These are phyloP conservation scores for Pemphredon lugubris DNA, from an alignment of 2,888 invertebrate genomes.

Conservation along the genomic window DNA sequence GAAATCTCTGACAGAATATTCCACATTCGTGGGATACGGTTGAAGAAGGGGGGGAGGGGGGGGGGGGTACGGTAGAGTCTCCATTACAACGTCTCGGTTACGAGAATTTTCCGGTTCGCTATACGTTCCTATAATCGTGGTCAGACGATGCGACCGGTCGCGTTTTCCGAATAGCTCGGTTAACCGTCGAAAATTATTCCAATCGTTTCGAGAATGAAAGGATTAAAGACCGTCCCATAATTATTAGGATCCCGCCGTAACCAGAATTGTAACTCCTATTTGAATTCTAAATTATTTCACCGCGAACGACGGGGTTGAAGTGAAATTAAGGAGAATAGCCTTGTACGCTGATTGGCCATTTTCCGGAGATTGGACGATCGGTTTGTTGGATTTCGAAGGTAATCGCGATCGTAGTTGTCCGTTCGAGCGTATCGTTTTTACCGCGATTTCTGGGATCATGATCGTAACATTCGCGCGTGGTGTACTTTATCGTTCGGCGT, in stretches of 20 bases:
- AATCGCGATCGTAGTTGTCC: too few relatives aligned
- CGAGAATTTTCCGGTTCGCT: constrained; percentile 34
- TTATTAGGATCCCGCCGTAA: constrained; percentile 13
- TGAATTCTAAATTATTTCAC: constrained; percentile 8
- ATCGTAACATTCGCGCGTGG: too few relatives aligned
- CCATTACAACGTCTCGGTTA: constrained; percentile 4
- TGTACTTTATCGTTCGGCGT: too few relatives aligned
- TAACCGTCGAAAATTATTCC: constrained; percentile 56
- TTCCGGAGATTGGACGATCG: too few relatives aligned
- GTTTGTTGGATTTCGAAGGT: too few relatives aligned
- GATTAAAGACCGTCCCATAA: constrained; percentile 14
- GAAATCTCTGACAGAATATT: constrained; percentile 27
- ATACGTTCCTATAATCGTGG: too few relatives aligned
- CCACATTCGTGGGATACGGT: constrained; percentile 17
- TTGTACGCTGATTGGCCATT: background rate
- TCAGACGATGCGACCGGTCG: constrained; percentile 10
- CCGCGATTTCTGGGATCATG: too few relatives aligned
- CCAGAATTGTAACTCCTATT: constrained; percentile 1
- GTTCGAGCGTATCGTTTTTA: too few relatives aligned
- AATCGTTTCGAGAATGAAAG: constrained; percentile 43
- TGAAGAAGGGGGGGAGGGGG: too few relatives aligned
- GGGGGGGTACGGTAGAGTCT: too few relatives aligned
- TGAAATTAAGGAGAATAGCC: background rate
- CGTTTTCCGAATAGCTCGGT: constrained; percentile 47
- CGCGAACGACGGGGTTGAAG: background rate